Conservation (phyloP, 1,140 invertebrate species). For the Monomorium pharaonis region DNA sequence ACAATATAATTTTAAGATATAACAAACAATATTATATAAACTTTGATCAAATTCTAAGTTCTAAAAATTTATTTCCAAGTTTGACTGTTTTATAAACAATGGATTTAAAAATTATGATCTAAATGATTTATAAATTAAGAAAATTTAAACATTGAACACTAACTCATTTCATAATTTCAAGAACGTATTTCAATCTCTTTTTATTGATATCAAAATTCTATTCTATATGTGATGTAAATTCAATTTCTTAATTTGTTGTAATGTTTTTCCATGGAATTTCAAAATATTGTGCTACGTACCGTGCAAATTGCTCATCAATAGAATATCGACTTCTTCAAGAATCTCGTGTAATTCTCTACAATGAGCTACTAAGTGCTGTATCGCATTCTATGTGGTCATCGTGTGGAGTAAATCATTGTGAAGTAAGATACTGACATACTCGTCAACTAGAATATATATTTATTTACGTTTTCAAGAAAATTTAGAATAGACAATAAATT, state of each 20-base stretch:
- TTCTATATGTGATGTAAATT: neutral
- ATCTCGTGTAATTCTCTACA: neutral
- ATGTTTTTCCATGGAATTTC: neutral
- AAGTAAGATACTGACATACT: conserved; percentile 25
- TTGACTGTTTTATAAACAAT: neutral
- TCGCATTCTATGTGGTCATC: neutral
- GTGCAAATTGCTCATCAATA: neutral
- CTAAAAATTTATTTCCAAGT: neutral
- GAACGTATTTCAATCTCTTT: neutral
- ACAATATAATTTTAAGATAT: too few species aligned
- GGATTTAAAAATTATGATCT: too few species aligned
- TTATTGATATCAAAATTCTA: neutral
- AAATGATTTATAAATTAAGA: neutral
- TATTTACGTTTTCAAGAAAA: neutral
- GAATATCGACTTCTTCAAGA: neutral
- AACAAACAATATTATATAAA: neutral
- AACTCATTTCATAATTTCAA: neutral
- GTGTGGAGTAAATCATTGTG: conserved; percentile 8
- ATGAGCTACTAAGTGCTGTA: neutral
- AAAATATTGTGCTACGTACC: neutral
- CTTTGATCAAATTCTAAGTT: neutral
- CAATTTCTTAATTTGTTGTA: neutral
- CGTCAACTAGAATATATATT: neutral
- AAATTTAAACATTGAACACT: neutral
- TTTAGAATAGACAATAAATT: neutral